These are phyloP conservation scores for Actinia equina DNA, from an alignment of 64 coral and sea anemone species.

Conservation along the genomic window DNA sequence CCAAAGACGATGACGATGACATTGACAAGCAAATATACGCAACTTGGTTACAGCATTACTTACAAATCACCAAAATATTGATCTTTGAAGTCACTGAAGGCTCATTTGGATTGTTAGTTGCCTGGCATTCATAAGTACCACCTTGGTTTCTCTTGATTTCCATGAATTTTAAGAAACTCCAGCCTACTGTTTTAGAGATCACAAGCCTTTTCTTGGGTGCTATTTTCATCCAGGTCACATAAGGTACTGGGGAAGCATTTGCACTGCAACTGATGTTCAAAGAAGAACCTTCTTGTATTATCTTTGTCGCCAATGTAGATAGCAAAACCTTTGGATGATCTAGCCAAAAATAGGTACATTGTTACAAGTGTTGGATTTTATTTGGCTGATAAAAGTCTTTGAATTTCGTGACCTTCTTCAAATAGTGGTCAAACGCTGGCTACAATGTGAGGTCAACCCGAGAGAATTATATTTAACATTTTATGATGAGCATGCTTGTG, in stretches of 20 bases:
- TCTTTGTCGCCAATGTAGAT: background rate
- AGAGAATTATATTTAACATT: too few species aligned
- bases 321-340: background rate
- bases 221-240: background rate
- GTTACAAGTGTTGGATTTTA: too few species aligned
- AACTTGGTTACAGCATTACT: background rate
- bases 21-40: background rate
- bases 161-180: background rate
- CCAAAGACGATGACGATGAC: background rate
- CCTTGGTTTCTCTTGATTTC: background rate
- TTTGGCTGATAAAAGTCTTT: background rate
- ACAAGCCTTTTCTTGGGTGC: background rate
- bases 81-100: background rate
- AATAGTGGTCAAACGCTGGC: too few species aligned
- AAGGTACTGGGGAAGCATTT: background rate
- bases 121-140: background rate
- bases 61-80: background rate
- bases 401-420: too few species aligned
- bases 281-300: background rate
- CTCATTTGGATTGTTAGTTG: background rate
- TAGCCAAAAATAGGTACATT: background rate
- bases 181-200: background rate
- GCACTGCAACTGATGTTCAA: background rate
- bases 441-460: too few species aligned
- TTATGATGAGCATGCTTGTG: too few species aligned